phyloP scores from a whole-genome alignment of 2,888 invertebrate species.

The Eucera pruinosa region DNA sequence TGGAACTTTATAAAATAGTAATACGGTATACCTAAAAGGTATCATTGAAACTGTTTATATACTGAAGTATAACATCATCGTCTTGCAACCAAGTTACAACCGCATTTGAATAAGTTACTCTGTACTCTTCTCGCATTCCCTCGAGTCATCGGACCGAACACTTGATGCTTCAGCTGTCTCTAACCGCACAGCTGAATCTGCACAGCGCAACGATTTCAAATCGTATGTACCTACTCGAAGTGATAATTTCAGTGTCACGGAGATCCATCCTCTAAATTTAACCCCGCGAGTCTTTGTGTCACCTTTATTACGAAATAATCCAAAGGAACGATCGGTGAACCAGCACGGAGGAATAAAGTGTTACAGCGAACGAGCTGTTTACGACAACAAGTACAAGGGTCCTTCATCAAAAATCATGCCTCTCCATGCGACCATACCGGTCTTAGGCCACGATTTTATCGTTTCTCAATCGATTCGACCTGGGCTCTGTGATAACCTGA shows the following conservation, averaged over 20 bases:
- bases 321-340: constrained; percentile 57
- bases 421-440: constrained; percentile 70
- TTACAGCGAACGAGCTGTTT: constrained; percentile 66
- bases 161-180: constrained; percentile 15
- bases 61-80: background rate
- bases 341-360: constrained; percentile 53
- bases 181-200: constrained; percentile 23
- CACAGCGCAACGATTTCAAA: background rate
- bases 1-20: no score
- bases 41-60: no score
- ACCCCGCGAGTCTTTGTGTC: constrained; percentile 37
- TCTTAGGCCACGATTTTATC: constrained; percentile 66
- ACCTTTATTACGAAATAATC: constrained; percentile 61
- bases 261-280: background rate
- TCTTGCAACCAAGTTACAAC: background rate
- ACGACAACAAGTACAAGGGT: constrained; percentile 67
- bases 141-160: constrained; percentile 15
- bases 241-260: background rate
- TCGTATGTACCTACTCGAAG: background rate
- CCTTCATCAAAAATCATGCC: constrained; percentile 67
- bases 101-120: no score
- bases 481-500: constrained; percentile 61
- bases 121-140: constrained; percentile 20
- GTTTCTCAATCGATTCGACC: constrained; percentile 69
- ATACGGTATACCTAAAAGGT: no score